phyloP scores from a whole-genome alignment of 2,797 vertebrate species.

The Eptatretus atami region DNA sequence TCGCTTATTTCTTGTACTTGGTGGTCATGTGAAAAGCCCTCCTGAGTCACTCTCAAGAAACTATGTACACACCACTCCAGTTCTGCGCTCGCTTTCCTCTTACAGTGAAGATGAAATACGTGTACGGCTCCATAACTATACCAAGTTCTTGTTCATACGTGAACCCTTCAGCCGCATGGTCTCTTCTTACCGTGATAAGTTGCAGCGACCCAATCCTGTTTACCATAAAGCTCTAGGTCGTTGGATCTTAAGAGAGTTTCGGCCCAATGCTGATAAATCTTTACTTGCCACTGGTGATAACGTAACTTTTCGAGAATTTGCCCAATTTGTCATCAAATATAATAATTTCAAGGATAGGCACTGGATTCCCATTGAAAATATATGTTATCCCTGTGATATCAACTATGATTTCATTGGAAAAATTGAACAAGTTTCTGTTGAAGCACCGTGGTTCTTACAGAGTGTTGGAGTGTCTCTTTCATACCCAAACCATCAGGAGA shows the following conservation, averaged over 20 bases:
- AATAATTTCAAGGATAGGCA: background rate
- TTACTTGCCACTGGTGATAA: conserved; percentile 9
- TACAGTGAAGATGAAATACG: conserved; percentile 10
- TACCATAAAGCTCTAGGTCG: conserved; percentile 11
- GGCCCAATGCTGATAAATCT: conserved; percentile 8
- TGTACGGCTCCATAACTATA: conserved; percentile 13
- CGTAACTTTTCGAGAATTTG: conserved; percentile 17
- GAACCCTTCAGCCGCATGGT: conserved; percentile 16
- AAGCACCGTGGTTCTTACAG: conserved; percentile 13
- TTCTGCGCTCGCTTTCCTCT: conserved; percentile 11
- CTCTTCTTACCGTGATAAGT: conserved; percentile 18
- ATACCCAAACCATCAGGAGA: conserved; percentile 12
- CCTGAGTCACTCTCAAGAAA: conserved; percentile 10
- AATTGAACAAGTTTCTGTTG: conserved; percentile 14
- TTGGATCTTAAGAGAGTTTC: conserved; percentile 12
- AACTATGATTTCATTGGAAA: conserved; percentile 16
- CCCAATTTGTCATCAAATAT: conserved; percentile 11
- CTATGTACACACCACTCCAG: conserved; percentile 9
- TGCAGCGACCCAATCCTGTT: conserved; percentile 12
- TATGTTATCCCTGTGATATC: conserved; percentile 17
- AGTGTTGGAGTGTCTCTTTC: conserved; percentile 13
- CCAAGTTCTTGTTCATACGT: conserved; percentile 17
- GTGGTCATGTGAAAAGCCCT: conserved; percentile 9
- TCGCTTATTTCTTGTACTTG: conserved; percentile 15
- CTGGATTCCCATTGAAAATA: conserved; percentile 15